phyloP scores from a whole-genome alignment of 2,888 invertebrate species.

The Prenolepis imparis region DNA sequence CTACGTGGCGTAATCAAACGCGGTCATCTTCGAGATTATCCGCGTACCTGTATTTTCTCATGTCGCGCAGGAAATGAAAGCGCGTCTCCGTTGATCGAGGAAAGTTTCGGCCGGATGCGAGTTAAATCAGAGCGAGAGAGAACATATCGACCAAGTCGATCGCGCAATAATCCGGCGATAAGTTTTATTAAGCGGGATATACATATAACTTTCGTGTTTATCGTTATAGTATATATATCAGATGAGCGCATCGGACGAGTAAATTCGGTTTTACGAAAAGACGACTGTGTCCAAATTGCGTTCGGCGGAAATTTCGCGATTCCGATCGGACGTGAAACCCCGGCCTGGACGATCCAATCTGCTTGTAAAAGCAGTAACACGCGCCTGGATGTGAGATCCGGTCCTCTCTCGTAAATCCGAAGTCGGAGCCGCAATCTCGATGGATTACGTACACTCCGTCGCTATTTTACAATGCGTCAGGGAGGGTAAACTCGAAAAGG shows the following conservation, averaged over 20 bases:
- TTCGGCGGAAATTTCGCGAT: slow-evolving; percentile 63
- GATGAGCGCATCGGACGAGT: slow-evolving; percentile 19
- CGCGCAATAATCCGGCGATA: slow-evolving; percentile 1
- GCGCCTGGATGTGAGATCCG: slow-evolving; percentile 6
- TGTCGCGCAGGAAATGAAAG: slow-evolving; percentile 35
- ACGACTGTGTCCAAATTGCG: slow-evolving; percentile 31
- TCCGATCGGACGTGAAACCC: slow-evolving; percentile 67
- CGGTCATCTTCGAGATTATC: slow-evolving; percentile 43
- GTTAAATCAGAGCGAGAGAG: slow-evolving; percentile 15
- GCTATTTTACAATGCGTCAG: slow-evolving; percentile 73
- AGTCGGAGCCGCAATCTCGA: slow-evolving; percentile 72
- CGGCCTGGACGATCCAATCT: slow-evolving; percentile 71
- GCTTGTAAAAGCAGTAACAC: slow-evolving; percentile 77
- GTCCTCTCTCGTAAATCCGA: slow-evolving; percentile 67
- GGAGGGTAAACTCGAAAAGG: slow-evolving; percentile 32
- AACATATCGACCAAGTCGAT: neutral
- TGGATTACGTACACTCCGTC: slow-evolving; percentile 72
- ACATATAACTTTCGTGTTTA: slow-evolving; percentile 18
- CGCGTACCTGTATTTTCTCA: slow-evolving; percentile 19
- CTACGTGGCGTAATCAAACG: slow-evolving; percentile 33
- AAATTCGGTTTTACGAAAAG: slow-evolving; percentile 57
- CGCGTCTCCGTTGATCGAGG: slow-evolving; percentile 1
- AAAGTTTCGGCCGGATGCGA: slow-evolving; percentile 29
- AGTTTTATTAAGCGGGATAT: slow-evolving; percentile 8
- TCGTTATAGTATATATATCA: neutral